These are phyloP conservation scores for Archilochus colubris DNA, from an alignment of 2,113 vertebrate species.

Conservation along the genomic window DNA sequence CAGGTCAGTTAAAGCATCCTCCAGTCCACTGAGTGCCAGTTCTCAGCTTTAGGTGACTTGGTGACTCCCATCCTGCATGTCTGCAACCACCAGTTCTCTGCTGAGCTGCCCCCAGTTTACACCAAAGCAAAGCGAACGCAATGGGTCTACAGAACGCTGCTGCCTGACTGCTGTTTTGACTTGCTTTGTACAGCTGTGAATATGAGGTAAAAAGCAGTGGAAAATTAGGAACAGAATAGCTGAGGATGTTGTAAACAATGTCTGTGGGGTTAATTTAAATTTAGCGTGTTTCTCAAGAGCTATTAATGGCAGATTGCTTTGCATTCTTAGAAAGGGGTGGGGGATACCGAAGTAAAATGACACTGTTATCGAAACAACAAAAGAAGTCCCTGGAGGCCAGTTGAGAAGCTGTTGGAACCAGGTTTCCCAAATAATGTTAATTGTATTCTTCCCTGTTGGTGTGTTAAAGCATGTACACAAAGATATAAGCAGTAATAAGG, in stretches of 20 bases:
- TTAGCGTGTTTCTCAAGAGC: slow-evolving; percentile 3
- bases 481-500: not conserved
- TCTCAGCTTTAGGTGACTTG: not conserved
- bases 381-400: slow-evolving; percentile 2
- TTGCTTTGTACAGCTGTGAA: slow-evolving; percentile 16
- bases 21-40: fast-evolving
- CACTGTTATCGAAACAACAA: slow-evolving; percentile 41
- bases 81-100: not conserved
- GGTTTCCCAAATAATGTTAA: not conserved
- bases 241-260: not conserved
- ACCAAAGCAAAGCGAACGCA: not conserved
- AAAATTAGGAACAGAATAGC: not conserved
- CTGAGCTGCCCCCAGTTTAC: not conserved
- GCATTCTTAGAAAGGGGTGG: not conserved
- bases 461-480: not conserved
- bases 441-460: not conserved
- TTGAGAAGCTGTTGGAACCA: not conserved
- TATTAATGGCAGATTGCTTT: not conserved
- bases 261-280: slow-evolving; percentile 5
- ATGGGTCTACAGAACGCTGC: not conserved
- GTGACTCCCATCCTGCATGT: not conserved
- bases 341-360: slow-evolving; percentile 1
- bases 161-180: not conserved
- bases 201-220: slow-evolving; percentile 6
- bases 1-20: not conserved